These are phyloP conservation scores for Formica exsecta DNA, from an alignment of 1,140 invertebrate genomes.

Conservation along the genomic window DNA sequence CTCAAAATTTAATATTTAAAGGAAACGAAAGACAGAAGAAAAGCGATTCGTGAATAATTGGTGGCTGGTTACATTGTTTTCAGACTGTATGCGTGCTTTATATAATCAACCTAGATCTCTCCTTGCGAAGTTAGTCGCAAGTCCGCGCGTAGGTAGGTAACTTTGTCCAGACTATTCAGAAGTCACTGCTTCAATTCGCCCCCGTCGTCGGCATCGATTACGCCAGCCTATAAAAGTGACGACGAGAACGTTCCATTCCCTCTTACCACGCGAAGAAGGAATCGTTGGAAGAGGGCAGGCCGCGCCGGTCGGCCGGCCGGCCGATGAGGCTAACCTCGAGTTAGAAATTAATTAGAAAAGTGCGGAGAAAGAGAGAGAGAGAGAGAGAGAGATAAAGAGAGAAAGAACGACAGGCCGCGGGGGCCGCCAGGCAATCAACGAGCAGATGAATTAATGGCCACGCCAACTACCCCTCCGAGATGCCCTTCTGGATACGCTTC, in stretches of 20 bases:
- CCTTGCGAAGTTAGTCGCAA: slow-evolving; percentile 25
- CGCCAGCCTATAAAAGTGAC: slow-evolving; percentile 74
- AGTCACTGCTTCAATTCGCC: slow-evolving; percentile 41
- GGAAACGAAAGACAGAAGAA: neutral
- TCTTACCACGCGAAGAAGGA: slow-evolving; percentile 54
- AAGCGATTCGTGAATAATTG: neutral
- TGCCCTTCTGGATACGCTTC: slow-evolving; percentile 69
- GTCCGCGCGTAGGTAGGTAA: slow-evolving; percentile 4
- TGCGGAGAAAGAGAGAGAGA: slow-evolving; percentile 73
- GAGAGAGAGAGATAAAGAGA: slow-evolving; percentile 16
- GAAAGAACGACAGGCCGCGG: slow-evolving; percentile 18
- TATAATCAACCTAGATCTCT: neutral
- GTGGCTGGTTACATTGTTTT: neutral
- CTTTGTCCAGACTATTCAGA: slow-evolving; percentile 19
- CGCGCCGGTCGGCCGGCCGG: slow-evolving; percentile 13
- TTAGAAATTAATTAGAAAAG: slow-evolving; percentile 85
- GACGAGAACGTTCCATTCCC: slow-evolving; percentile 67
- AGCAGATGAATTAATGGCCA: slow-evolving; percentile 84
- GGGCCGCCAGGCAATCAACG: slow-evolving; percentile 81
- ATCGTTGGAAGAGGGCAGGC: slow-evolving; percentile 22
- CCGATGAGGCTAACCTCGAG: slow-evolving; percentile 77
- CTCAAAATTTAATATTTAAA: neutral
- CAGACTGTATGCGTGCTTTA: neutral
- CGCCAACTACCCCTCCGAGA: slow-evolving; percentile 81
- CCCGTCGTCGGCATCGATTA: slow-evolving; percentile 72